Evolutionary conservation across 1,140 invertebrate genomes (phyloP), one percentile per base, ranked within the genome.

Genomic region (Bombus soroeensis): DNA sequence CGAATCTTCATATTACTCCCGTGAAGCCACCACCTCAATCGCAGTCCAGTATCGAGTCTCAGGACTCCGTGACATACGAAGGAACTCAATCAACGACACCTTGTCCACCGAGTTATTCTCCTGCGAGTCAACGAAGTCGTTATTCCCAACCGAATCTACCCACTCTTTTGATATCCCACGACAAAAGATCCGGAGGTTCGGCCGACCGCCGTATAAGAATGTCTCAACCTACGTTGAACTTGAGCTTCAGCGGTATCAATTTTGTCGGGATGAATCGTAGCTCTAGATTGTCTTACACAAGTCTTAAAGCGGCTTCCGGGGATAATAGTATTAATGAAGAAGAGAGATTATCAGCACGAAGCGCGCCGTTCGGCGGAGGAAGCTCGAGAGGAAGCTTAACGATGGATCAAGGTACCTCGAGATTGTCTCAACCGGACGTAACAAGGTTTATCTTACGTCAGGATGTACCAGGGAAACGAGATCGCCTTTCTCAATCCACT

Each of bases 71-170:
- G 18, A 92, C 92, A 3, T 92, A 88, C 81, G 92, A 93, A 25
- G 89, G 91, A 1, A 92, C 92, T 8, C 76, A 88, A 15, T 93
- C 93, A 13, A 93, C 78, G 39, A 91, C 83, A 41, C 93, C 76
- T 3, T 93, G 88, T 76, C 93, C 82, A 32, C 93, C 85, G 25
- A 92, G 92, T 79, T 94, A 94, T 28, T 94, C 94, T 18, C 94
- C 94, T 1, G 93, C 94, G 5, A 93, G 92, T 68, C 94, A 94
- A 76, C 89, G 94, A 25, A 94, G 93, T 53, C 92, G 94, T 59
- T 94, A 93, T 64, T 95, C 94, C 0, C 94, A 95, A 74, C 94
- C 94, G 5, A 95, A 95, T 81, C 78, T 95, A 10, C 91, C 94
- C 10, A 94, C 93, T 13, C 83, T 94, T 0, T 77, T 94, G 43